A percentile compares a stretch with the other conserved stretches of the same genome.
These are phyloP conservation scores for Azorinus chamasolen DNA, from an alignment of 2,888 invertebrate genomes.

Conservation along the genomic window DNA sequence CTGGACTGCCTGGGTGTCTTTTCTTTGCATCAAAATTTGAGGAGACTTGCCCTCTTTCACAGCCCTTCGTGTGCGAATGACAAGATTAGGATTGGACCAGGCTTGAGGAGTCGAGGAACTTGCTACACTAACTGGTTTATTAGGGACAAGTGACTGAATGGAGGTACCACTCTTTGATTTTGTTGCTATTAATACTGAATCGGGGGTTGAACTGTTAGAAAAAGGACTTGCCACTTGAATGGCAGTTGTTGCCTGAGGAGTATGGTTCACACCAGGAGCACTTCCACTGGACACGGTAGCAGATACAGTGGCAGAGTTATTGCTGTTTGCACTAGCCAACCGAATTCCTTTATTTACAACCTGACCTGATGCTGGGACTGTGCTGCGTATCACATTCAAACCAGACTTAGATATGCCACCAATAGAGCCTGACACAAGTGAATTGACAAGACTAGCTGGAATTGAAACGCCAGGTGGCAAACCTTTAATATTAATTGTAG, in stretches of 20 bases:
- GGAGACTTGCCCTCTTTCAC: slow-evolving; percentile 37
- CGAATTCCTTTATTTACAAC: no score
- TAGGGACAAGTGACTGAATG: not conserved
- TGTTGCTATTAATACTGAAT: no score
- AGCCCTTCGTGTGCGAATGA: slow-evolving; percentile 84
- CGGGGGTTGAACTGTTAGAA: no score
- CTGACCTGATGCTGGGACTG: slow-evolving; percentile 6
- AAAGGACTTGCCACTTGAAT: no score
- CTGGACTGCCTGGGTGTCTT: slow-evolving; percentile 16
- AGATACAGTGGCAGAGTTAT: slow-evolving; percentile 3
- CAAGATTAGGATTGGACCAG: slow-evolving; percentile 86
- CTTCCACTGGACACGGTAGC: not conserved
- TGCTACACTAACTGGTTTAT: not conserved
- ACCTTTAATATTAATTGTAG: slow-evolving; percentile 65
- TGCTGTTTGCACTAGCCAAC: not conserved
- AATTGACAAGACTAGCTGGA: slow-evolving; percentile 62
- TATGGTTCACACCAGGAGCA: not conserved
- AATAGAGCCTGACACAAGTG: slow-evolving; percentile 60
- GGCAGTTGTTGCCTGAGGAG: no score
- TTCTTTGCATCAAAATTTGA: slow-evolving; percentile 14
- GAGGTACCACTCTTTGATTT: not conserved
- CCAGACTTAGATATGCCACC: slow-evolving; percentile 42
- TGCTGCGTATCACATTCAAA: slow-evolving; percentile 29
- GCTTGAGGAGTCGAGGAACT: slow-evolving; percentile 74
- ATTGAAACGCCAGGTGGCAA: slow-evolving; percentile 60